These are phyloP conservation scores for Mus spicilegus DNA, from an alignment of 2,113 vertebrate species.

Conservation along the genomic window DNA sequence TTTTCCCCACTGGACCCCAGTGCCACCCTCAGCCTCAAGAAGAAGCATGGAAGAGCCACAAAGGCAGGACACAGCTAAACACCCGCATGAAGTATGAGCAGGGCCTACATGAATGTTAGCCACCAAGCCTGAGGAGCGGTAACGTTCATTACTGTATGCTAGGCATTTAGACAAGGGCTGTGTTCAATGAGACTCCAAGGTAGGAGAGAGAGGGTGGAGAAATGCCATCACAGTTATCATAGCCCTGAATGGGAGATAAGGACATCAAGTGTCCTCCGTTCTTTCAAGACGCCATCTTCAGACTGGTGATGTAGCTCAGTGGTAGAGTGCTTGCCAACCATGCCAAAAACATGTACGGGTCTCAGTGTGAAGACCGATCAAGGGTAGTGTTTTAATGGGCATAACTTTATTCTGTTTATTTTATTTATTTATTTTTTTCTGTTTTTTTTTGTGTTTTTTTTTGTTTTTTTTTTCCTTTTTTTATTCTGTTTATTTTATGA, in stretches of 20 bases:
- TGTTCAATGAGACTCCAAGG: neutral
- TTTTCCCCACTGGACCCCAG: neutral
- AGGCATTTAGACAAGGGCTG: too few species aligned
- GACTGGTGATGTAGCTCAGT: neutral
- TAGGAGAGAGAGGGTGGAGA: neutral
- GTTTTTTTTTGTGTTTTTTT: too few species aligned
- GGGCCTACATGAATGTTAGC: neutral
- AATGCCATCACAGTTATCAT: neutral
- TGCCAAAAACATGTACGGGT: neutral
- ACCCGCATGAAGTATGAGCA: neutral
- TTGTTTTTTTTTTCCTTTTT: too few species aligned
- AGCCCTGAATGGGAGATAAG: neutral
- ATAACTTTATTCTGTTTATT: neutral
- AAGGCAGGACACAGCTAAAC: neutral
- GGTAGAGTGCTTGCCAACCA: neutral
- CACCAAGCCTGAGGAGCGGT: neutral
- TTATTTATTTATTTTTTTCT: too few species aligned
- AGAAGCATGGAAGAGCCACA: neutral
- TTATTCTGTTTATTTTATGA: conserved; percentile 5
- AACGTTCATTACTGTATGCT: neutral
- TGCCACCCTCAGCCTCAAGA: neutral
- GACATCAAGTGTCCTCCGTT: neutral
- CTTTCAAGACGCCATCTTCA: neutral
- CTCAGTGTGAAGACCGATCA: neutral
- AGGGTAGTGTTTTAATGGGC: neutral